phyloP scores from a whole-genome alignment of 2,888 invertebrate species.

The Pherbina coryleti region DNA sequence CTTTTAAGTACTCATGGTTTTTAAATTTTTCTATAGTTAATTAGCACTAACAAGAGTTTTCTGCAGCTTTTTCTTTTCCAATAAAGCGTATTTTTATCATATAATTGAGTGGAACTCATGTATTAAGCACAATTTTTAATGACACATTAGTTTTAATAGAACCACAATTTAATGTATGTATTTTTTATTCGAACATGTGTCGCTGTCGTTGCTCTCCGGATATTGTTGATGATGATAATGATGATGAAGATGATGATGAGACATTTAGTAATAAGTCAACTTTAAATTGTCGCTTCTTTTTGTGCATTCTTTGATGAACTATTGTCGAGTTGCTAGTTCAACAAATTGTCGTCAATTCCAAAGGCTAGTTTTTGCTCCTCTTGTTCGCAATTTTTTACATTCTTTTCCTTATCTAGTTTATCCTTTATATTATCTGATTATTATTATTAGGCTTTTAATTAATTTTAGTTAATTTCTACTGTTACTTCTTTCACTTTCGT shows the following conservation, averaged over 20 bases:
- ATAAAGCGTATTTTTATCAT: not conserved
- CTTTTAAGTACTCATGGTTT: not conserved
- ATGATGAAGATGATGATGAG: conserved; percentile 15
- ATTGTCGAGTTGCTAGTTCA: conserved; percentile 40
- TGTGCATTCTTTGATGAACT: conserved; percentile 43
- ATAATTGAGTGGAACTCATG: not conserved
- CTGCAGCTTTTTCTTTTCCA: not conserved
- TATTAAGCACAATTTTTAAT: not conserved
- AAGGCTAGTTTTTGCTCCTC: too few species aligned
- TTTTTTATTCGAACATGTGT: not conserved
- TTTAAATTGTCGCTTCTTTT: conserved; percentile 14
- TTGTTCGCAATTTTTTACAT: too few species aligned
- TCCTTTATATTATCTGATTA: not conserved
- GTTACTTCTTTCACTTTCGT: not conserved
- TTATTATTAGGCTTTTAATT: not conserved
- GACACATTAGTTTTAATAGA: too few species aligned
- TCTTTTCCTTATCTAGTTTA: too few species aligned
- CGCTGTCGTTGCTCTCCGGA: not conserved
- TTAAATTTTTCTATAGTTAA: not conserved
- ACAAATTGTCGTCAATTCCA: too few species aligned
- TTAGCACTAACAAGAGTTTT: not conserved
- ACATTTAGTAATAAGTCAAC: conserved; percentile 24
- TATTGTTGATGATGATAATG: not conserved
- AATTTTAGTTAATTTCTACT: not conserved
- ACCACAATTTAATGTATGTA: not conserved